Conservation (phyloP, 2,888 invertebrate genomes). For the Tetrapedia diversipes region DNA sequence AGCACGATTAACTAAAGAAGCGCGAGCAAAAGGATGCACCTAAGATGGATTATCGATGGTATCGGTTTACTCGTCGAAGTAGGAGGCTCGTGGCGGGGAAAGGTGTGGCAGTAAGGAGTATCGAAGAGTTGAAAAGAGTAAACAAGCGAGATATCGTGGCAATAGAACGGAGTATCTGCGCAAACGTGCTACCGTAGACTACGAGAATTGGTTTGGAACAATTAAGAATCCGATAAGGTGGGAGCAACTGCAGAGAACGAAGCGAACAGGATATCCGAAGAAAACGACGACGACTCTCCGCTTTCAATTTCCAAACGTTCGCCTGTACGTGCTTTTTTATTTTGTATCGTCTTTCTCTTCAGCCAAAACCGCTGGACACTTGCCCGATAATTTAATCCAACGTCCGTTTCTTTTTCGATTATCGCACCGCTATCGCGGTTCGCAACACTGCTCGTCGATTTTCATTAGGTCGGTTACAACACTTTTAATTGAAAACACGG, state of each 20-base stretch:
- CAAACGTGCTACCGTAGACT: constrained; percentile 57
- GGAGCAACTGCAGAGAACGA: background rate
- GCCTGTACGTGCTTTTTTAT: no score
- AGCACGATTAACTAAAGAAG: constrained; percentile 7
- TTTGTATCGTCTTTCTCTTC: background rate
- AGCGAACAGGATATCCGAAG: constrained; percentile 1
- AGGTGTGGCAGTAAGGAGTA: no score
- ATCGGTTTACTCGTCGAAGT: constrained; percentile 15
- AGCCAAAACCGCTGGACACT: no score
- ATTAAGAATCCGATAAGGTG: constrained; percentile 58
- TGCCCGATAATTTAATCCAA: no score
- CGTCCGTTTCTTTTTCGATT: no score
- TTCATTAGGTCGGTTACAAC: background rate
- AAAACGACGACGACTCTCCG: no score
- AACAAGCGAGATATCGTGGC: constrained; percentile 41
- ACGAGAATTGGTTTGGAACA: constrained; percentile 58
- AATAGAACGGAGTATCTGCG: constrained; percentile 59
- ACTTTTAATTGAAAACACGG: background rate
- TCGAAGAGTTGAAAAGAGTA: constrained; percentile 7
- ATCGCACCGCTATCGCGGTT: background rate
- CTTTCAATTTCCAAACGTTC: no score
- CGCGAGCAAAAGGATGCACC: background rate
- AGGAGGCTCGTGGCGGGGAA: no score
- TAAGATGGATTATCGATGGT: constrained; percentile 7
- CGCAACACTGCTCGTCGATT: no score